Conservation (phyloP, 1,140 invertebrate species). For the Platyscapa corneri region DNA sequence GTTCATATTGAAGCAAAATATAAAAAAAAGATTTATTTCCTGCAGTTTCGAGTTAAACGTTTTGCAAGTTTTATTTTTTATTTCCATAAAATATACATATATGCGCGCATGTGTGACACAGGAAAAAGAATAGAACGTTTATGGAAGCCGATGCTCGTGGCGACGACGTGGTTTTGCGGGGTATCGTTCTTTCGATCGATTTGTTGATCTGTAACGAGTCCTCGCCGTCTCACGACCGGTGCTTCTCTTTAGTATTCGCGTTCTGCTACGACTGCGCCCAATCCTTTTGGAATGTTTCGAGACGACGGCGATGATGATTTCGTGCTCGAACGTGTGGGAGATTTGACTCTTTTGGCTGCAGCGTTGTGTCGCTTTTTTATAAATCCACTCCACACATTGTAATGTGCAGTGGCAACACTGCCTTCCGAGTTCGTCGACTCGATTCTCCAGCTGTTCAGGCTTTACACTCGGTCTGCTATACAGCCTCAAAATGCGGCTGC, state of each 20-base stretch:
- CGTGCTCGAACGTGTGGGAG: conserved; percentile 65
- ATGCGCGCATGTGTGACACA: no score
- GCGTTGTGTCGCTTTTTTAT: conserved; percentile 73
- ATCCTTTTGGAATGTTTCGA: conserved; percentile 73
- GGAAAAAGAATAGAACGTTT: no score
- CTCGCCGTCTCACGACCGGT: conserved; percentile 74
- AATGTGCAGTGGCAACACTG: conserved; percentile 78
- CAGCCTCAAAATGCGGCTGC: conserved; percentile 86
- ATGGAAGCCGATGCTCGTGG: conserved; percentile 68
- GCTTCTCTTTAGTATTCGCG: conserved; percentile 72
- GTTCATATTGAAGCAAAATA: no score
- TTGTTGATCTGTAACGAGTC: conserved; percentile 75
- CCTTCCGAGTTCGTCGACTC: conserved; percentile 83
- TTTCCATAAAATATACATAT: no score
- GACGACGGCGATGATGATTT: conserved; percentile 64
- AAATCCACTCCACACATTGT: conserved; percentile 81
- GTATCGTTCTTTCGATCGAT: conserved; percentile 73
- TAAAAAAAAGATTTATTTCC: no score
- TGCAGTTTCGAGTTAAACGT: no score
- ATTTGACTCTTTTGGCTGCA: conserved; percentile 68
- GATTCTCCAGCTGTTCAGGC: conserved; percentile 82
- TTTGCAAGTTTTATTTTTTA: no score
- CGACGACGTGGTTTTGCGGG: conserved; percentile 67
- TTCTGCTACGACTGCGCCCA: conserved; percentile 73
- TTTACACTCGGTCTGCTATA: conserved; percentile 88